Evolutionary conservation across 2,113 vertebrate genomes (phyloP), one percentile per base, ranked within the genome.

Genomic region (Hemicordylus capensis): DNA sequence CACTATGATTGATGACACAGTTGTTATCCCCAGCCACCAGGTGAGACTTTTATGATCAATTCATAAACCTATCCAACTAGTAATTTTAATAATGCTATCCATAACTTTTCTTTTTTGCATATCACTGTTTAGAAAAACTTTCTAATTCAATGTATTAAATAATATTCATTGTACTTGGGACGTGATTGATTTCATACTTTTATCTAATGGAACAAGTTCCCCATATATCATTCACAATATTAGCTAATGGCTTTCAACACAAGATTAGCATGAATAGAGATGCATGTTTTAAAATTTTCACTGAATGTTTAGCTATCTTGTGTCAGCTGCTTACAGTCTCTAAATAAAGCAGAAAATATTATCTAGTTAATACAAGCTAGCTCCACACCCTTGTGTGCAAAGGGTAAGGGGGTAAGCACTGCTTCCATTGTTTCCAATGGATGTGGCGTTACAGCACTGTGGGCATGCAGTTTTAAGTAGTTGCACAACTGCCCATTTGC

Each of bases 21-120:
- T 99, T 34, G 84, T 97, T 37, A 95, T 97, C 84, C 96, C 95
- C 90, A 95, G 96, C 92, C 97, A 98, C 84, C 98, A 99, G 97
- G 98, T 99, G 95, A 75, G 93, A 83, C 67, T 12, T 28, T 44
- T 6, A 39, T 61, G 54, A 67, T 64, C 1, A 0, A 0, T 4
- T 76, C 46, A 1, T 15, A 28, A 3, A 2, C 1, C 3, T 1
- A 10, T 24, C 31, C 31, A 31, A 1, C 34, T 63, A 42, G 9
- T 79, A 48, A 37, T 20, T 79, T 79, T 51, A 80, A 78, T 61
- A 9, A 20, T 80, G 58, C 12, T 8, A 63, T 51, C 28, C 31
- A 46, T 67, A 37, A 66, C 66, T 37, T 79, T 22, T 59, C 42
- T 42, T 51, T 46, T 69, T 58, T 70, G n/a, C 14, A 12, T 24